Evolutionary conservation across 2,888 invertebrate genomes (phyloP).

Genomic region (Conops quadrifasciatus): DNA sequence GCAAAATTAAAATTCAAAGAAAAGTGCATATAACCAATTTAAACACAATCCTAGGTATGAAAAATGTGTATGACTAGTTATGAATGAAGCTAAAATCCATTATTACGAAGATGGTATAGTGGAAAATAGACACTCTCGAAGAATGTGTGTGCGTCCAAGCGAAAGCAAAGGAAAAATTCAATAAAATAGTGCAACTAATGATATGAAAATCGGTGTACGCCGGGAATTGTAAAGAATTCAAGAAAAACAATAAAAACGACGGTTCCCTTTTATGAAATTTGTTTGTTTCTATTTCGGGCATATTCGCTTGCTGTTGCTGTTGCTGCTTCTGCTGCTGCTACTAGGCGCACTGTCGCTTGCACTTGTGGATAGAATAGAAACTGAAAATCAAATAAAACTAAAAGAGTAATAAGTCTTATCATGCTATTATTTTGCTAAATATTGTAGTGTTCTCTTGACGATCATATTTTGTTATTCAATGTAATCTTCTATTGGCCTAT

Average conservation of each 20-base stretch:
- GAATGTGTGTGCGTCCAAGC: conserved; percentile 11
- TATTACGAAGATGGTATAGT: conserved; percentile 9
- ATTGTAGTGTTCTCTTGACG: conserved; percentile 8
- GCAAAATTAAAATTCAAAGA: not conserved
- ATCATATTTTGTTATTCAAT: conserved; percentile 5
- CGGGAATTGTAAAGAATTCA: conserved; percentile 13
- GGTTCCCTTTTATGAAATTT: not conserved
- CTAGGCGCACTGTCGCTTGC: conserved; percentile 17
- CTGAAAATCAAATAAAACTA: not conserved
- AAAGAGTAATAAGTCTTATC: not conserved
- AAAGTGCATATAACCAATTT: not conserved
- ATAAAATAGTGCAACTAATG: conserved; percentile 18
- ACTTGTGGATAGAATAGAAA: conserved; percentile 5
- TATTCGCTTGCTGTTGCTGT: conserved; percentile 13
- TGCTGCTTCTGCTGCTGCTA: conserved; percentile 11
- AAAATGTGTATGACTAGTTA: not conserved
- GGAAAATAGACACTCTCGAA: conserved; percentile 12
- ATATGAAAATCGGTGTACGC: conserved; percentile 36
- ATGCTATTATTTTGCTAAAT: conserved; percentile 4
- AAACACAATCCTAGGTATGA: not conserved
- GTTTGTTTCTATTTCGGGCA: conserved; percentile 5
- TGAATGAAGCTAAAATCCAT: not conserved
- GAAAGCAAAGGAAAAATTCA: conserved; percentile 31
- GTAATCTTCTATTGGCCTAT: conserved; percentile 9
- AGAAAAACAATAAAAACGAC: conserved; percentile 1